A percentile compares a stretch with the other conserved stretches of the same genome.
phyloP scores from a whole-genome alignment of 2,888 invertebrate species.

The Dorcus hopei region DNA sequence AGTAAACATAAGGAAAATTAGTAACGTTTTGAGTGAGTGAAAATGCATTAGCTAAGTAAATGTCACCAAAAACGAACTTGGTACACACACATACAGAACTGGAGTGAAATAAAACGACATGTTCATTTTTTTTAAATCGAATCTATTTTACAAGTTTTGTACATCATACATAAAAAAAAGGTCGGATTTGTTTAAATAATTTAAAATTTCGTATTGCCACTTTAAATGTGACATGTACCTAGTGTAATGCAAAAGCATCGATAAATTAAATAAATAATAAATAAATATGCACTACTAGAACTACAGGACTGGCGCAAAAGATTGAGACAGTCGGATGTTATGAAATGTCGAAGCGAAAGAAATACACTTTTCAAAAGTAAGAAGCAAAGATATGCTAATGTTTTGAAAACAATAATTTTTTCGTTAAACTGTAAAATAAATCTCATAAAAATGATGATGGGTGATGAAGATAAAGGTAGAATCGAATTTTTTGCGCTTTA shows the following conservation, averaged over 20 bases:
- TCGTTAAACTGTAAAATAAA: too few relatives aligned
- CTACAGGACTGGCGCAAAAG: slow-evolving; percentile 41
- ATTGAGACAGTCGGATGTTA: slow-evolving; percentile 51
- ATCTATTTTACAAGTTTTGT: slow-evolving; percentile 30
- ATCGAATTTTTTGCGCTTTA: too few relatives aligned
- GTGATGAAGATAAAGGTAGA: too few relatives aligned
- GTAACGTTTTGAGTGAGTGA: background rate
- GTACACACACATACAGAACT: slow-evolving; percentile 1
- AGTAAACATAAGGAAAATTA: background rate
- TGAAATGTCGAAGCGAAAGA: too few relatives aligned
- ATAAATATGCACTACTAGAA: slow-evolving; percentile 52
- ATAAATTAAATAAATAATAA: slow-evolving; percentile 56
- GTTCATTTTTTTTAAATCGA: slow-evolving; percentile 13
- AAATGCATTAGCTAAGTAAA: slow-evolving; percentile 10
- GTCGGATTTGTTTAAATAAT: slow-evolving; percentile 12
- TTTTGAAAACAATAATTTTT: too few relatives aligned
- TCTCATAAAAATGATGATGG: too few relatives aligned
- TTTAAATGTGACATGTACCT: slow-evolving; percentile 50
- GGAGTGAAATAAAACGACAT: slow-evolving; percentile 12
- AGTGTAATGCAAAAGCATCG: slow-evolving; percentile 50
- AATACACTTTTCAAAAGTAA: too few relatives aligned
- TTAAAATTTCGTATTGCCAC: slow-evolving; percentile 36
- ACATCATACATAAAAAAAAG: slow-evolving; percentile 18
- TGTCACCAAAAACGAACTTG: slow-evolving; percentile 9
- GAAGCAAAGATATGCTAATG: too few relatives aligned